Base-by-base conservation (phyloP, 2,888 invertebrate species). In the Nowickia ferox region DNA sequence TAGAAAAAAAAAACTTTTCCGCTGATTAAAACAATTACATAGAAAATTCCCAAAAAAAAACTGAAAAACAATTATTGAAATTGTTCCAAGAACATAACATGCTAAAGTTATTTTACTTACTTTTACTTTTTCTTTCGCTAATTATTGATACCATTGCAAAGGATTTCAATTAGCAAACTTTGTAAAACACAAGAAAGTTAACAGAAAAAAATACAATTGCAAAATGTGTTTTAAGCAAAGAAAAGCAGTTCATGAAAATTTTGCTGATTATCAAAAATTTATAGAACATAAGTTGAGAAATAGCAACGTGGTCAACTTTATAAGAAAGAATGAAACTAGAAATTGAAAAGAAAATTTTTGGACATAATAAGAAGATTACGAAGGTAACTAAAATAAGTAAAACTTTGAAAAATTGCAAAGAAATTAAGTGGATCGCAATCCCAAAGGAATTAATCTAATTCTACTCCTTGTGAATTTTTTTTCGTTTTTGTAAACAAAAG, bases 101-200 rank as follows among this genome's bases (percentile, higher is more conserved):
- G 1, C 2, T 1, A 22, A 15, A 69, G 30, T 8, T 17, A 30
- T 55, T 68, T 48, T 15, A 40, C 42, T 59, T 59, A 57, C 9
- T 72, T 65, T 46, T 40, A 3, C 4, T 46, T 72, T 59, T 68
- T 38, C 68, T 75, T 68, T 38, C 11, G 46, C 72, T 78, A 66
- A 78, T 72, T 84, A 66, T 74, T 66, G 72, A 74, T 66, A 68
- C 22, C 55, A 53, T 74, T 78, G 59, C 17, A 68, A 84, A 84
- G 66, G 66, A 72, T 72, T 84, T 72, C 72, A 78, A 84, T 84
- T 84, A 78, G 77, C 42, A 78, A 66, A 78, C 53, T 74, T 75
- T 78, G 66, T 78, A 42, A 53, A 59, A 78, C 9, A 63, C 11
- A 59, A 59, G 57, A 72, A 59, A 61, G 40, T 38, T n/a, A 38